phyloP scores from a whole-genome alignment of 2,888 invertebrate genomes.

The Meiosimyza platycephala region DNA sequence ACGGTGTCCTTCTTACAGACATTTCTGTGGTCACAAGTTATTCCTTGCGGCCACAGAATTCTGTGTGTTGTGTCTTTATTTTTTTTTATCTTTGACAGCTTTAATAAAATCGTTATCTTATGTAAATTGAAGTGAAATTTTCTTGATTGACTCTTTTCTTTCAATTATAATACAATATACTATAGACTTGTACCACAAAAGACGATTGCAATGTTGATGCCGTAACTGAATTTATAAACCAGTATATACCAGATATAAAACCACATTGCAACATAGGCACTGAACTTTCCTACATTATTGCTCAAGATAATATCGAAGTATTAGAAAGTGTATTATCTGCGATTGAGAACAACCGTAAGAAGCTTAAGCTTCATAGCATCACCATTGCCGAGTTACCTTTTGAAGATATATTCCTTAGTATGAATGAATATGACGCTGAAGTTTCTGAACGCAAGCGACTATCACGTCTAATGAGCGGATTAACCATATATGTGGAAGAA shows the following conservation, averaged over 20 bases:
- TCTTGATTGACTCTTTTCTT: no score
- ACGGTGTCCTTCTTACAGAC: no score
- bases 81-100: no score
- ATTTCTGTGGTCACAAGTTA: no score
- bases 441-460: slow-evolving; percentile 30
- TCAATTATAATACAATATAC: background rate
- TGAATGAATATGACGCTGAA: slow-evolving; percentile 24
- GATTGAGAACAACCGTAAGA: slow-evolving; percentile 9
- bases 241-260: slow-evolving; percentile 34
- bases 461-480: slow-evolving; percentile 32
- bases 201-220: slow-evolving; percentile 21
- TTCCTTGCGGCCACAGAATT: no score
- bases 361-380: slow-evolving; percentile 30
- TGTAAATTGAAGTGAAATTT: no score
- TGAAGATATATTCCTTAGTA: slow-evolving; percentile 37
- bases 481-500: slow-evolving; percentile 11
- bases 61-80: no score
- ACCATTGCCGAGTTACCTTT: slow-evolving; percentile 31
- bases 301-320: slow-evolving; percentile 9
- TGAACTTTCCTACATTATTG: slow-evolving; percentile 38
- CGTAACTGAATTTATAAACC: slow-evolving; percentile 29
- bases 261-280: slow-evolving; percentile 27
- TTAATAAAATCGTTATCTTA: no score
- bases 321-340: slow-evolving; percentile 17
- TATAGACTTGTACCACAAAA: no score